Evolutionary conservation across 2,113 vertebrate genomes (phyloP), one percentile per base, ranked within the genome.

Genomic region (Puma concolor): DNA sequence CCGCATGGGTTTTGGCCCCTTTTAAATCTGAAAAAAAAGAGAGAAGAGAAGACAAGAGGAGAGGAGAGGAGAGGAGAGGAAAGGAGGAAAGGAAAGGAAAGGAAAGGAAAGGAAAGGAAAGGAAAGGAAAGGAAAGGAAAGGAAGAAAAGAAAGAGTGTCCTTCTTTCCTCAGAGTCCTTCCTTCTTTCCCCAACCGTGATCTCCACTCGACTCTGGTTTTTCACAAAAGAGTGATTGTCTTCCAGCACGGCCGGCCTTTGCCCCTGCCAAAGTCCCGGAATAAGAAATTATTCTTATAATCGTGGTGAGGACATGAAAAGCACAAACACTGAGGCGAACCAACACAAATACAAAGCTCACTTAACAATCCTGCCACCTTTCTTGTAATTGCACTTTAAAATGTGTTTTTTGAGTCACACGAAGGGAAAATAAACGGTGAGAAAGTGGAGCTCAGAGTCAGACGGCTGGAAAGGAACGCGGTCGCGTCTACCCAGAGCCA

Each of bases 401-500:
- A 76, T 25, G 21, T 50, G 48, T 14, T 79, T 85, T 31, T 52
- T 25, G 27, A 69, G 33, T 33, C 2, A 2, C 5, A 31, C 0
- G 15, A 50, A 33, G 31, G 89, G 41, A 27, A 82, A 80, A 86
- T 31, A 36, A 77, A 11, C 41, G 4, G 4, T 5, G 7, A 29
- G 19, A 23, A 33, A 11, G 29, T 38, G 44, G 57, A 36, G 27
- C 33, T 52, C 54, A 16, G 16, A 50, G 48, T 10, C 77, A 5
- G n/a, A 5, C 1, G 9, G 9, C 1, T 76, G 36, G 77, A 29
- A 33, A 93, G 66, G 14, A 72, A 17, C 0, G 0, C 0, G 4
- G 66, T 1, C 13, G 82, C 25, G 27, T 81, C 50, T 17, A 1
- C 33, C 29, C 82, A 41, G 52, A 64, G 60, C 38, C n/a, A 12